These are phyloP conservation scores for Hirudo medicinalis DNA, from an alignment of 1,140 invertebrate genomes.

Conservation along the genomic window DNA sequence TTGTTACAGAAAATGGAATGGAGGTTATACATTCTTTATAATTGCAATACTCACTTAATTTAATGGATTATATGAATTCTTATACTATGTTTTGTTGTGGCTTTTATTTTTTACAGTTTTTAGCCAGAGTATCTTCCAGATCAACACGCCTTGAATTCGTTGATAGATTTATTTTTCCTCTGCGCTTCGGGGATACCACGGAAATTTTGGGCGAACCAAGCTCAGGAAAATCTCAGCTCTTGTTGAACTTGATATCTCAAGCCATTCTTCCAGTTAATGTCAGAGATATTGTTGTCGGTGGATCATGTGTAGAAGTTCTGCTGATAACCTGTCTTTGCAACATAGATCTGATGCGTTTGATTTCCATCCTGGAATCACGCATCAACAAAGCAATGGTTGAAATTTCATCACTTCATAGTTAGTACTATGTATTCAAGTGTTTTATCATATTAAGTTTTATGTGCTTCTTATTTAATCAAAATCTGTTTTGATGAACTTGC, in stretches of 20 bases:
- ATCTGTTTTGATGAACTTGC: too few relatives aligned
- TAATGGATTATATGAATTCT: not conserved
- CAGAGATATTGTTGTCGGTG: not conserved
- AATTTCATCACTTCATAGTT: not conserved
- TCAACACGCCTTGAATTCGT: not conserved
- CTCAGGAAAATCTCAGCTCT: not conserved
- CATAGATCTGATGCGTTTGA: not conserved
- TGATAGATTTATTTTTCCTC: not conserved
- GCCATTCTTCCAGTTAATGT: not conserved
- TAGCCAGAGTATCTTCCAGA: not conserved
- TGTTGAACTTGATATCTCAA: not conserved
- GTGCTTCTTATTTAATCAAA: not conserved
- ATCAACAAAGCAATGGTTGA: too few relatives aligned
- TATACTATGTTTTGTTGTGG: not conserved
- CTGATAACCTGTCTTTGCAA: not conserved
- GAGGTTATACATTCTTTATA: too few relatives aligned
- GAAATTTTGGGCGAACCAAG: not conserved
- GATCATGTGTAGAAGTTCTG: not conserved
- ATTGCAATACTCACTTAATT: not conserved
- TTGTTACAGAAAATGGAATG: too few relatives aligned
- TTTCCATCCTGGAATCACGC: not conserved
- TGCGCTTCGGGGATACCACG: not conserved
- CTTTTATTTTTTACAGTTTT: not conserved
- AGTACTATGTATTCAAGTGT: not conserved
- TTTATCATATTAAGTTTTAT: not conserved